Evolutionary conservation across 1,140 invertebrate genomes (phyloP), one percentile per base, ranked within the genome.

Genomic region (Eufriesea mexicana): DNA sequence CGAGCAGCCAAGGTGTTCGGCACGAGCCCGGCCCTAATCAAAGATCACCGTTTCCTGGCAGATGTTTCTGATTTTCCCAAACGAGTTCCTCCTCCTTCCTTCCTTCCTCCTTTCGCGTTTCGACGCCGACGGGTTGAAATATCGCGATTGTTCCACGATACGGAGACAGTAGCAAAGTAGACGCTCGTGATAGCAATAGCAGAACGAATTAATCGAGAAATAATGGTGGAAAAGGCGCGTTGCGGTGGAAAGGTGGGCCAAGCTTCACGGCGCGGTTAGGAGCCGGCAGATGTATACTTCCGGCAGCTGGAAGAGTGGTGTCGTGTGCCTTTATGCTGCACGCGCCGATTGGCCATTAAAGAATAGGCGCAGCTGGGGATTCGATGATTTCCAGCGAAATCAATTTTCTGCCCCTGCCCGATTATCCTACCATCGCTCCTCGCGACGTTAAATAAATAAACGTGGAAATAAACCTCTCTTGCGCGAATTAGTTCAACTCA

Each of bases 241-340:
- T 49, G 51, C 23, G 14, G 54, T 20, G 59, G n/a, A 18, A 75
- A 82, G 76, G 51, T 71, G 77, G 61, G 78, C 76, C 89, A 66
- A 89, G 86, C 90, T 89, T 77, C 87, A 89, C 84, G 88, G 84
- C 75, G 87, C 86, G 90, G 87, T 88, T 90, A 91, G 83, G 89
- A 85, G 90, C 89, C 61, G 35, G 91, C 91, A 92, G 91, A 92
- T 92, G 91, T 91, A 91, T 91, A 91, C 90, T 92, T 92, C 91
- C 91, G 91, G 91, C 91, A 92, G 91, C 91, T 92, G 91, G 86
- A 71, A 91, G 86, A 88, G 86, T 77, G 85, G 87, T 89, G 89
- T 91, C 89, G 91, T 89, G 88, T 82, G 85, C 79, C 86, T 87
- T 88, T 89, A 89, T 83, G 70, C 76, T 91, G 90, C 91, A 92